Evolutionary conservation across 1,140 invertebrate species (phyloP).

Genomic region (Brachionus sp.): DNA sequence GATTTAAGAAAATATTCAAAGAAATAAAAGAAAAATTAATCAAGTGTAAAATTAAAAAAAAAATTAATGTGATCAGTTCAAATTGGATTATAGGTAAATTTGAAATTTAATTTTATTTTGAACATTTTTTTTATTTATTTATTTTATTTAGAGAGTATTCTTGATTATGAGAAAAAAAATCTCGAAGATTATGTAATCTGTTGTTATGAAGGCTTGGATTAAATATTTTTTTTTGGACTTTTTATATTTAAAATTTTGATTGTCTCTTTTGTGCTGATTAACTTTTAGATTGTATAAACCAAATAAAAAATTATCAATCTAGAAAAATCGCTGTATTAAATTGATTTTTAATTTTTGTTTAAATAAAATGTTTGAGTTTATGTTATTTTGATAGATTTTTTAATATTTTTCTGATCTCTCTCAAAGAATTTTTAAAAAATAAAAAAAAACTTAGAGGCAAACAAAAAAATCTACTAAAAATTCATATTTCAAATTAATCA

Average conservation of each 20-base stretch:
- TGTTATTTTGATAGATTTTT: too few relatives aligned
- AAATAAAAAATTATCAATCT: too few relatives aligned
- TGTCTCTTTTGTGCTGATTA: not conserved
- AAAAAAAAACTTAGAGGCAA: too few relatives aligned
- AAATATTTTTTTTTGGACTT: not conserved
- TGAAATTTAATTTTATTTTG: not conserved
- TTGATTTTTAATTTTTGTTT: too few relatives aligned
- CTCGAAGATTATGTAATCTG: not conserved
- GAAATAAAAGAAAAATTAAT: not conserved
- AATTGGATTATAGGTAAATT: conserved; percentile 29
- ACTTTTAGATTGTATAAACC: too few relatives aligned
- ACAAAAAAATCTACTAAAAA: too few relatives aligned
- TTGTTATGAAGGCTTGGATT: not conserved
- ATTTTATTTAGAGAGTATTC: not conserved
- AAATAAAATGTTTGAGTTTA: too few relatives aligned
- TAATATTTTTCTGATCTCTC: too few relatives aligned
- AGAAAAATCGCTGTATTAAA: too few relatives aligned
- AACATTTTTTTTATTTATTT: not conserved
- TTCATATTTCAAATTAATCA: too few relatives aligned
- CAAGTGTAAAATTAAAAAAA: conserved; percentile 21
- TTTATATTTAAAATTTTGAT: not conserved
- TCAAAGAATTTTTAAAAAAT: too few relatives aligned
- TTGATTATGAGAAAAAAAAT: not conserved
- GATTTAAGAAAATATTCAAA: not conserved
- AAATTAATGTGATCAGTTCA: not conserved